These are phyloP conservation scores for Acanthurus lineatus DNA, from an alignment of 2,797 vertebrate genomes.

Conservation along the genomic window DNA sequence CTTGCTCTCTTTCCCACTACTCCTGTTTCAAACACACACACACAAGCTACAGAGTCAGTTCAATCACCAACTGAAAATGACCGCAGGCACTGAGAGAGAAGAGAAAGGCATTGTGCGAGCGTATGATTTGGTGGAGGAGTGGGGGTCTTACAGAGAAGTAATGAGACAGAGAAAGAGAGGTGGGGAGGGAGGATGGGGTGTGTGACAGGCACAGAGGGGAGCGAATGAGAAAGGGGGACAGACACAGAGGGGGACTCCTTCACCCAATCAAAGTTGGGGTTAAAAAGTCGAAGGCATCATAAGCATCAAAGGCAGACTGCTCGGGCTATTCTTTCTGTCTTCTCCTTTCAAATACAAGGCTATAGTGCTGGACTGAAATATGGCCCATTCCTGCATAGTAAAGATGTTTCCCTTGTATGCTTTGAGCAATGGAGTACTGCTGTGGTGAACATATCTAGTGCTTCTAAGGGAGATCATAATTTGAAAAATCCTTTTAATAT, in stretches of 20 bases:
- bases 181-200: not conserved
- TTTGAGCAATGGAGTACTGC: slow-evolving; percentile 19
- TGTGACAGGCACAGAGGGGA: slow-evolving; percentile 50
- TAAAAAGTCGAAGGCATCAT: slow-evolving; percentile 80
- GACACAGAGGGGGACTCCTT: slow-evolving; percentile 38
- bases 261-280: slow-evolving; percentile 74
- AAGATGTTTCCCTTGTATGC: slow-evolving; percentile 40
- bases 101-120: slow-evolving; percentile 61
- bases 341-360: slow-evolving; percentile 59
- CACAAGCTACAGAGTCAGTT: slow-evolving; percentile 62
- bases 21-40: slow-evolving; percentile 67
- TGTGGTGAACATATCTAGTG: slow-evolving; percentile 24
- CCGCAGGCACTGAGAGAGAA: slow-evolving; percentile 70
- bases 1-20: slow-evolving; percentile 51
- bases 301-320: slow-evolving; percentile 72
- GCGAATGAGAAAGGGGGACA: slow-evolving; percentile 60
- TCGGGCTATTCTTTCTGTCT: slow-evolving; percentile 67
- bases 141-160: slow-evolving; percentile 46
- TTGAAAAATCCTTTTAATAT: slow-evolving; percentile 70
- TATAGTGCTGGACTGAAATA: slow-evolving; percentile 63
- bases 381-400: slow-evolving; percentile 42
- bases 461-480: slow-evolving; percentile 48
- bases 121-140: slow-evolving; percentile 5
- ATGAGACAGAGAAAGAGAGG: slow-evolving; percentile 67
- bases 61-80: slow-evolving; percentile 78